Percentiles rank a stretch among this genome's conserved stretches.
Evolutionary conservation across 2,888 invertebrate genomes (phyloP).

Genomic region (Notocelia uddmanniana): DNA sequence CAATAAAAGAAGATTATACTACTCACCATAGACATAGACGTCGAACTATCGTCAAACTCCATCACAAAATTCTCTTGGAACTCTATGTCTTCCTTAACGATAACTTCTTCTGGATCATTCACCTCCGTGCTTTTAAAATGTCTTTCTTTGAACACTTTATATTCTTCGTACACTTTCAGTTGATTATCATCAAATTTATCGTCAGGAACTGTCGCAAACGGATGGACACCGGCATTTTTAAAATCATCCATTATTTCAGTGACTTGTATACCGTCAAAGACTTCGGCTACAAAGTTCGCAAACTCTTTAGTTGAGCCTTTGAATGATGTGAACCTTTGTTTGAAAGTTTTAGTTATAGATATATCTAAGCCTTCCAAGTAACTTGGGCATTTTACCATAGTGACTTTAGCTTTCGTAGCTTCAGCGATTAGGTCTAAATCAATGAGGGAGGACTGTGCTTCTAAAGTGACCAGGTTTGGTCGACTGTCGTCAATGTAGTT

Average conservation of each 20-base stretch:
- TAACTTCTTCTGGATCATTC: slow-evolving; percentile 10
- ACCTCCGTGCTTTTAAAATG: background rate
- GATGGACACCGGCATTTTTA: slow-evolving; percentile 18
- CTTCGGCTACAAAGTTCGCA: background rate
- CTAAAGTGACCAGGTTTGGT: slow-evolving; percentile 1
- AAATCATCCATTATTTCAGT: slow-evolving; percentile 13
- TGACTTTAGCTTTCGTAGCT: slow-evolving; percentile 7
- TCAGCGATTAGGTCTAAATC: slow-evolving; percentile 7
- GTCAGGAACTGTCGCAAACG: slow-evolving; percentile 2
- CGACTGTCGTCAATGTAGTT: slow-evolving; percentile 11
- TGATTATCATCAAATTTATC: slow-evolving; percentile 14
- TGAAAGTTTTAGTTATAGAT: background rate
- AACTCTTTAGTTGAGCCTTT: slow-evolving; percentile 1
- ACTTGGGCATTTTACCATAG: background rate
- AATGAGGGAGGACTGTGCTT: background rate
- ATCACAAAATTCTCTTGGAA: background rate
- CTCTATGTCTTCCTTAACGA: background rate
- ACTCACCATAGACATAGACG: slow-evolving; percentile 16
- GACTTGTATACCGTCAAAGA: slow-evolving; percentile 1
- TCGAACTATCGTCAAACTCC: slow-evolving; percentile 3
- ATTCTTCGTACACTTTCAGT: slow-evolving; percentile 15
- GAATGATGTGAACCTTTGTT: background rate
- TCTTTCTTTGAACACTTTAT: background rate
- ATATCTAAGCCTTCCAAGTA: slow-evolving; percentile 13
- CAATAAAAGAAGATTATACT: background rate